Base-by-base conservation (phyloP, 2,888 invertebrate species). In the Amphipyra tragopoginis region DNA sequence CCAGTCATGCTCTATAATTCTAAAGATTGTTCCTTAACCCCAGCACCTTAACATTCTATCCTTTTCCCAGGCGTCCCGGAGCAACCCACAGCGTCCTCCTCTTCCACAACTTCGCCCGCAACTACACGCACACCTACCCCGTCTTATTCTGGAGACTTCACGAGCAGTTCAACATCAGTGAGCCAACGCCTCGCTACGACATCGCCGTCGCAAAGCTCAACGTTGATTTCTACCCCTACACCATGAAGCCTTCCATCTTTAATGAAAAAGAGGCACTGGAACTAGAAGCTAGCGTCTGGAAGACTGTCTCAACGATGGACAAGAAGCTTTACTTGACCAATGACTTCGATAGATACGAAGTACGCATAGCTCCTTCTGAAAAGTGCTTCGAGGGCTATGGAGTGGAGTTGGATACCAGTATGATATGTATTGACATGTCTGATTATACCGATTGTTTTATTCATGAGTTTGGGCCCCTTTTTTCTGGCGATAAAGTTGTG, bases 391-490 rank as follows among this genome's bases (percentile, higher is more conserved):
- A 92, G 48, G 82, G 67, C 0, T 93, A 85, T 15, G 91, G 90
- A 0, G 70, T 93, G 0, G 78, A 80, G 0, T 4, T 90, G 0
- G 90, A 92, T 3, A 81, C 84, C 0, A 89, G 89, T 10, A 50
- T 91, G 51, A 83, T 93, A 0, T 94, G 94, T 48, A 75, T 92
- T 0, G 92, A 94, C 14, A 58, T 93, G 64, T 83, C 89, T 0
- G 63, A 73, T 0, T 79, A 92, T n/a, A 84, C 87, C 0, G 92
- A 92, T 14, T 94, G 94, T 57, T 94, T 93, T 11, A 64, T 89
- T 0, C 87, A 91, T 2, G 94, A 94, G 34, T 93, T 93, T 58
- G 94, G 94, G 0, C 94, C 94, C 0, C 43, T 93, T 0, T 93
- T 80, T 56, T 34, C 49, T 5, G 81, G 66, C 0, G 88, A 93